Evolutionary conservation across 2,888 invertebrate genomes (phyloP).

Genomic region (Troilus luridus): DNA sequence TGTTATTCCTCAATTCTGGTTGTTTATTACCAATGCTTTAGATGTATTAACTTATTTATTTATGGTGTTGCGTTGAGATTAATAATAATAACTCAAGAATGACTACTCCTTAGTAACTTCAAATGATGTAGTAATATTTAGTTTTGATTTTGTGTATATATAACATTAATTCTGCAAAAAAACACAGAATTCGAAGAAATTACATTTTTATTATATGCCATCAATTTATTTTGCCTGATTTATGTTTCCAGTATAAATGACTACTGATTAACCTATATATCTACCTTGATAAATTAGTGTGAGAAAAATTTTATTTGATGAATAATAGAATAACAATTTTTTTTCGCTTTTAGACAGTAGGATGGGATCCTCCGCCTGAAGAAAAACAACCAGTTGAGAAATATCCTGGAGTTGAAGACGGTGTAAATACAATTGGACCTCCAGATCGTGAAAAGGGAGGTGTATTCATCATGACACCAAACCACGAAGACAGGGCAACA

Average conservation of each 20-base stretch:
- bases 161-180: no score
- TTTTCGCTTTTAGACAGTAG: not conserved
- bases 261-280: not conserved
- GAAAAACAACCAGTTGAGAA: constrained; percentile 32
- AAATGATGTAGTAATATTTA: no score
- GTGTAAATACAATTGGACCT: constrained; percentile 37
- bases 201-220: no score
- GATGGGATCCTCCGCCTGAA: constrained; percentile 27
- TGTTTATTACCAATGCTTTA: not conserved
- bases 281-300: not conserved
- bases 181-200: no score
- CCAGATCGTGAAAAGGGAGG: constrained; percentile 71
- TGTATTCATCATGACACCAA: constrained; percentile 83
- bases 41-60: not conserved
- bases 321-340: not conserved
- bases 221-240: no score
- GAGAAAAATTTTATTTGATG: not conserved
- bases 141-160: no score
- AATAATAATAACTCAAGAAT: no score
- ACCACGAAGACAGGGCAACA: constrained; percentile 86
- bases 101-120: no score
- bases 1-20: not conserved
- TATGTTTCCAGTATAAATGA: not conserved
- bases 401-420: not conserved
- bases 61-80: not conserved